phyloP scores from a whole-genome alignment of 2,888 invertebrate species.

The Pardosa pseudoannulata region DNA sequence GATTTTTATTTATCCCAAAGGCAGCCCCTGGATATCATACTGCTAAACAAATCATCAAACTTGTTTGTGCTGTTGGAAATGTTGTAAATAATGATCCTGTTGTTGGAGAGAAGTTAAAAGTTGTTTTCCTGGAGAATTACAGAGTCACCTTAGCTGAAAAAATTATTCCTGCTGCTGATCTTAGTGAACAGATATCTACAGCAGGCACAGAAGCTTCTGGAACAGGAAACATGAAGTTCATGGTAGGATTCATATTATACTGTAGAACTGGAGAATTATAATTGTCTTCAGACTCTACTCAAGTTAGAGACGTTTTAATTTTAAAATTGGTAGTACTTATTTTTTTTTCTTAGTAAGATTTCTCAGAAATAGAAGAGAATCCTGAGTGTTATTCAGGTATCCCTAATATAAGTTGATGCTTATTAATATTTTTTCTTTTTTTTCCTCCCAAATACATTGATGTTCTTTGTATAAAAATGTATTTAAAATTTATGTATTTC shows the following conservation, averaged over 20 bases:
- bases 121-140: conserved; percentile 95
- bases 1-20: conserved; percentile 76
- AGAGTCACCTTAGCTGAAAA: conserved; percentile 98
- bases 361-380: too few species aligned
- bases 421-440: too few species aligned
- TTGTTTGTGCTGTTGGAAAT: conserved; percentile 94
- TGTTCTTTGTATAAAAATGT: too few species aligned
- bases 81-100: conserved; percentile 99
- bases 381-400: too few species aligned
- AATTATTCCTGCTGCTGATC: conserved; percentile 98
- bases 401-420: too few species aligned
- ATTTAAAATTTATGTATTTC: too few species aligned
- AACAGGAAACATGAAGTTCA: conserved; percentile 99
- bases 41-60: conserved; percentile 98
- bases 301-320: too few species aligned
- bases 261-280: too few species aligned
- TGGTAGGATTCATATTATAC: conserved; percentile 79
- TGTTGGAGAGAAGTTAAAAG: conserved; percentile 94
- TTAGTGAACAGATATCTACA: conserved; percentile 99
- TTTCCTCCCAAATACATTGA: too few species aligned
- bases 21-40: conserved; percentile 99
- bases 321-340: background rate
- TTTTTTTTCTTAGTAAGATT: background rate
- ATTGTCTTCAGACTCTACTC: too few species aligned
- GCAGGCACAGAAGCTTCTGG: conserved; percentile 99